phyloP scores from a whole-genome alignment of 2,888 invertebrate genomes.

The Catonia carolina region DNA sequence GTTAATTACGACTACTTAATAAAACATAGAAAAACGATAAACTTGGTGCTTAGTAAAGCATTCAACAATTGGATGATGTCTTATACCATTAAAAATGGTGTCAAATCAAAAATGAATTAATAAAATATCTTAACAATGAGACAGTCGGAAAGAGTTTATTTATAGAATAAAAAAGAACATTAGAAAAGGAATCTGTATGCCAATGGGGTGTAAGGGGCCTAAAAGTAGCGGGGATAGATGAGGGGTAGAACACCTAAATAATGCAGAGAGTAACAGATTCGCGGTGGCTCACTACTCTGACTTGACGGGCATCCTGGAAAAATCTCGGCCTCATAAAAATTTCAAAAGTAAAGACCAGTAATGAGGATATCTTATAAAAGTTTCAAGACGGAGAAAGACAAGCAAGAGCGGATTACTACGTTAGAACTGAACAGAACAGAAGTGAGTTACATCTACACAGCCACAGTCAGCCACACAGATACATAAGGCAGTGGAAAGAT shows the following conservation, averaged over 20 bases:
- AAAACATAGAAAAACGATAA: too few relatives aligned
- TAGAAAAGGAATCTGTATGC: neutral
- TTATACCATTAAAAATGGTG: too few relatives aligned
- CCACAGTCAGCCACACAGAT: too few relatives aligned
- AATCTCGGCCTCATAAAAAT: slow-evolving; percentile 38
- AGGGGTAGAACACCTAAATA: slow-evolving; percentile 21
- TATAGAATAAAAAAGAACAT: neutral
- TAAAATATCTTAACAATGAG: neutral
- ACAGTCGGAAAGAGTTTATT: neutral
- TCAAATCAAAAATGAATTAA: slow-evolving; percentile 8
- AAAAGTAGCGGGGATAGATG: neutral
- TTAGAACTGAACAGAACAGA: neutral
- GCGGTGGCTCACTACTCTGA: slow-evolving; percentile 13
- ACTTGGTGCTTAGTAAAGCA: too few relatives aligned
- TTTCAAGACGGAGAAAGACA: slow-evolving; percentile 34
- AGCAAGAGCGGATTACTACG: slow-evolving; percentile 5
- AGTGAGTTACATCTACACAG: neutral
- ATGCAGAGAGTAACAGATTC: slow-evolving; percentile 30
- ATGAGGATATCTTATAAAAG: slow-evolving; percentile 43
- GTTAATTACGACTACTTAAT: too few relatives aligned
- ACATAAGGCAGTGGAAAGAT: too few relatives aligned
- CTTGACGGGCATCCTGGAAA: slow-evolving; percentile 20
- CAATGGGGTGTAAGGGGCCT: neutral
- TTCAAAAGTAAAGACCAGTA: slow-evolving; percentile 41
- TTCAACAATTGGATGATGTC: too few relatives aligned